Conservation (phyloP, 2,113 vertebrate genomes). For the Acrocephalus arundinaceus region DNA sequence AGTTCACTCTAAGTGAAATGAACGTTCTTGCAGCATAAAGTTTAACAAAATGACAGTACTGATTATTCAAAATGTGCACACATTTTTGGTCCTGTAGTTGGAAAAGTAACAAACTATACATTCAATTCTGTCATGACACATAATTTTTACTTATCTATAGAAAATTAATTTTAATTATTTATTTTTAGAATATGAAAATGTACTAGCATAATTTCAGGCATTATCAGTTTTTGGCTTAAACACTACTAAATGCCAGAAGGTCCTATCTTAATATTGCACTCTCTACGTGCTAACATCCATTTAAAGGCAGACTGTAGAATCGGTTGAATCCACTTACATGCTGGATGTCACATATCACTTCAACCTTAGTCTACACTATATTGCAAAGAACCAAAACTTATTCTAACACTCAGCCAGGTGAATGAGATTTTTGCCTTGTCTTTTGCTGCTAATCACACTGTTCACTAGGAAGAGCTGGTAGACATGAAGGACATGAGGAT, state of each 20-base stretch:
- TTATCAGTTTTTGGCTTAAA: neutral
- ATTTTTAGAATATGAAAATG: neutral
- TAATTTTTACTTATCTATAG: neutral
- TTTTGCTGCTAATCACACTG: neutral
- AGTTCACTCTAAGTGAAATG: neutral
- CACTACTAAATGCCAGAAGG: neutral
- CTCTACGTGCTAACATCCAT: neutral
- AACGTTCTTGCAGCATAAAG: neutral
- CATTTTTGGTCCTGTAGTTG: neutral
- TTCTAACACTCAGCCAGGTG: neutral
- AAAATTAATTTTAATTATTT: neutral
- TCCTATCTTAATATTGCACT: neutral
- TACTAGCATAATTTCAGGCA: neutral
- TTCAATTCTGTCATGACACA: neutral
- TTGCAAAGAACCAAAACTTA: neutral
- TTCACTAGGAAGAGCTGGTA: neutral
- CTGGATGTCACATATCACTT: neutral
- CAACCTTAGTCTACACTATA: neutral
- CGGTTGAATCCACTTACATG: fast-evolving
- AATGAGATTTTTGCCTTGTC: neutral
- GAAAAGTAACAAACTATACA: neutral
- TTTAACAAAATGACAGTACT: neutral
- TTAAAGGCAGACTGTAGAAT: neutral
- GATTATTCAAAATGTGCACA: neutral
- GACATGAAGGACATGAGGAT: neutral